Evolutionary conservation across 2,888 invertebrate species (phyloP), one percentile per base, ranked within the genome.

Genomic region (Oscheius sp.): DNA sequence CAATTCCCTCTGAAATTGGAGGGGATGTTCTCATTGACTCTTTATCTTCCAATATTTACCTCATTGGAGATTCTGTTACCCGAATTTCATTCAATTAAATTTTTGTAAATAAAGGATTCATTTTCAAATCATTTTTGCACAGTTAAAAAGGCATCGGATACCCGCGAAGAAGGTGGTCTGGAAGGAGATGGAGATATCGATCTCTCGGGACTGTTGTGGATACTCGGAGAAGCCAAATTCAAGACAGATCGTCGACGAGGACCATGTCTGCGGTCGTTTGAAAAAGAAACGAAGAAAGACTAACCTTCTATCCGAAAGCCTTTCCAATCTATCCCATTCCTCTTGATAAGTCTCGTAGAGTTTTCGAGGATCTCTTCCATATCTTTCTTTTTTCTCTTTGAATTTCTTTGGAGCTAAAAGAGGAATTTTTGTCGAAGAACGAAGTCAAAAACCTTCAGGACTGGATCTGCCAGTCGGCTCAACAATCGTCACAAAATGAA

Each of bases 301-400:
- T 42, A 23, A 75, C 75, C 72, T 75, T 57, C 61, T 65, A 48
- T 76, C 80, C 1, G 76, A 77, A 20, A 81, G 61, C 23, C 82
- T 70, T 53, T 84, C 84, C 42, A 85, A 63, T 69, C 85, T 69
- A 25, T 81, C 81, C 85, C 85, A 85, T 72, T 85, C 85, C 53
- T 79, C 79, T 70, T 84, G 82, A 71, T 85, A 85, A 15, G 85
- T 85, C 55, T 82, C 85, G 69, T 80, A 84, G 8, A 85, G 68
- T 39, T 84, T 81, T 48, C 78, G 64, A 10, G 85, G 78, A 69
- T 85, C 84, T 53, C 84, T 66, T 6, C 82, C 85, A 63, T 85
- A 85, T 68, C 81, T 80, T 69, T 84, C 79, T 61, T 84, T 84
- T 70, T 85, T 85, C 65, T 85, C 85, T 48, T 75, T 74, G 70